These are phyloP conservation scores for Omphaloscelis lunosa DNA, from an alignment of 2,888 invertebrate species.

Conservation along the genomic window DNA sequence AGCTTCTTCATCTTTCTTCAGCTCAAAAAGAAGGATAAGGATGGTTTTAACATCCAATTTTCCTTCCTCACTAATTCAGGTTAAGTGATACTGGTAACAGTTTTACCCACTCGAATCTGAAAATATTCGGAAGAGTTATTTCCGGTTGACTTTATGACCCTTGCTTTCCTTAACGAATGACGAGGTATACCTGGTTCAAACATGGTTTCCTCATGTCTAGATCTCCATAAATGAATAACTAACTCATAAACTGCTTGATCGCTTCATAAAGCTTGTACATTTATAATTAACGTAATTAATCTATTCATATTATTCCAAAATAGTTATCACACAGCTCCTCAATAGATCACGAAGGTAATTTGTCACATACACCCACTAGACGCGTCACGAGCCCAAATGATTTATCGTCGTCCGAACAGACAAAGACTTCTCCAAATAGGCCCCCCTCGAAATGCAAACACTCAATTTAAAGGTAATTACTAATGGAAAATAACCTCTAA, in stretches of 20 bases:
- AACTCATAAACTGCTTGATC: not conserved
- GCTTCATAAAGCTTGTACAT: not conserved
- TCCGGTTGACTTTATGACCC: no score
- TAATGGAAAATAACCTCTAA: slow-evolving; percentile 81
- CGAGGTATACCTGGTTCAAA: not conserved
- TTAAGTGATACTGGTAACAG: no score
- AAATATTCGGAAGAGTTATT: not conserved
- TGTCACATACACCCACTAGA: slow-evolving; percentile 85
- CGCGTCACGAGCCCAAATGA: slow-evolving; percentile 86
- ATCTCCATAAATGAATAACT: slow-evolving; percentile 13
- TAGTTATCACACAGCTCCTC: slow-evolving; percentile 74
- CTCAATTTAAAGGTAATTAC: slow-evolving; percentile 84
- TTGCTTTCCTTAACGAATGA: not conserved
- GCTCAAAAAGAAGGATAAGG: not conserved
- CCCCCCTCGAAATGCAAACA: slow-evolving; percentile 85
- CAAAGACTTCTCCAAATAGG: slow-evolving; percentile 87
- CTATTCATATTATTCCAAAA: slow-evolving; percentile 69
- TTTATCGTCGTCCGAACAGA: slow-evolving; percentile 84
- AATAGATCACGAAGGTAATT: slow-evolving; percentile 84
- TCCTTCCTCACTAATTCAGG: not conserved
- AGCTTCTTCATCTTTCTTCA: not conserved
- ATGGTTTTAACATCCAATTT: not conserved
- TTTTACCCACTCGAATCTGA: not conserved
- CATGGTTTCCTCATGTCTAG: not conserved
- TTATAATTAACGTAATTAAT: slow-evolving; percentile 37